Conservation (phyloP, 2,113 vertebrate species). For the Cettia cetti region DNA sequence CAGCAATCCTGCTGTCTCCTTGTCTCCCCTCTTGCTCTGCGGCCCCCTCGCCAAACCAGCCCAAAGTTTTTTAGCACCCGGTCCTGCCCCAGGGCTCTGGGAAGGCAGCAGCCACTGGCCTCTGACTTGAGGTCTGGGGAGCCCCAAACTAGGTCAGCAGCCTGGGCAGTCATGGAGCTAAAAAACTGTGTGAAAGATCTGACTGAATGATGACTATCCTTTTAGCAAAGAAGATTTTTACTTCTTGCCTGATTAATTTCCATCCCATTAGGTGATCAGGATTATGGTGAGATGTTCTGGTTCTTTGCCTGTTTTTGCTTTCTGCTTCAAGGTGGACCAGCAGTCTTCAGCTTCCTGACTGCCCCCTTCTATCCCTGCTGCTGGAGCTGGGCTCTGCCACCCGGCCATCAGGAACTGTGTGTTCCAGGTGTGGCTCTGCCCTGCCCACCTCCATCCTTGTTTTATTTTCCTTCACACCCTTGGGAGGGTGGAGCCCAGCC, state of each 20-base stretch:
- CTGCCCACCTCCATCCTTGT: not conserved
- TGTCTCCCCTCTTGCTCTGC: not conserved
- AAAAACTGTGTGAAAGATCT: not conserved
- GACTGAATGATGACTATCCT: not conserved
- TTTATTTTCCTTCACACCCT: not conserved
- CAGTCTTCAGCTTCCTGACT: not conserved
- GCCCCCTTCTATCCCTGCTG: not conserved
- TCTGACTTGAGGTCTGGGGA: not conserved
- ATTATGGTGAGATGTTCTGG: not conserved
- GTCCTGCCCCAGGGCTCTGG: not conserved
- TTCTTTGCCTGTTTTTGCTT: not conserved
- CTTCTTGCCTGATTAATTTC: not conserved
- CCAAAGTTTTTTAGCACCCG: fast-evolving
- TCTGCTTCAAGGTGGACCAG: not conserved
- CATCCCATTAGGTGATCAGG: not conserved
- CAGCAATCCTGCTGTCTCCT: not conserved
- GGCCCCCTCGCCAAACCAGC: fast-evolving
- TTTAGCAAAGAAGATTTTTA: conserved; percentile 8
- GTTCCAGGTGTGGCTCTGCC: not conserved
- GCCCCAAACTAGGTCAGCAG: not conserved
- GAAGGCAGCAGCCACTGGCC: not conserved
- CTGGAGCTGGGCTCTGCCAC: not conserved
- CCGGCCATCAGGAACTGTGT: fast-evolving
- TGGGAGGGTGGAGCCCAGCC: not conserved
- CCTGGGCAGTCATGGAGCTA: not conserved